phyloP scores from a whole-genome alignment of 2,797 vertebrate genomes.

The Corythornis leucogaster region DNA sequence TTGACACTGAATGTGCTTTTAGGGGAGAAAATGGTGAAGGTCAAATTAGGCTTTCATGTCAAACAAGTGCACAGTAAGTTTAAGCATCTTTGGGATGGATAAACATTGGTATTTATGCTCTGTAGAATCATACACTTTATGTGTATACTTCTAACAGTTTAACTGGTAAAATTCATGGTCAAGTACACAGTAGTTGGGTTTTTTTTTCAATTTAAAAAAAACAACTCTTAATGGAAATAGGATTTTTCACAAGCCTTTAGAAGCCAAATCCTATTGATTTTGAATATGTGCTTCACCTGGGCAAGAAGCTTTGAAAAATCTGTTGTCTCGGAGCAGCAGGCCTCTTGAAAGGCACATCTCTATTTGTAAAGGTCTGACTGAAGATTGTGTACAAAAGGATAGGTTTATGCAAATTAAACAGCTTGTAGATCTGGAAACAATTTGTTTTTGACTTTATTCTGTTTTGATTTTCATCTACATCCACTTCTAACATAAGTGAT shows the following conservation, averaged over 20 bases:
- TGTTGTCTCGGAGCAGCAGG: background rate
- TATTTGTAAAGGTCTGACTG: background rate
- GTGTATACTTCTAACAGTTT: fast-evolving
- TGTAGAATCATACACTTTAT: background rate
- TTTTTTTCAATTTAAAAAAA: background rate
- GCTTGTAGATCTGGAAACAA: background rate
- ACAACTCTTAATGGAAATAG: background rate
- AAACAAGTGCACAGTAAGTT: background rate
- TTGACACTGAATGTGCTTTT: fast-evolving
- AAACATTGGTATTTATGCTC: background rate
- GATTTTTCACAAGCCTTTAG: background rate
- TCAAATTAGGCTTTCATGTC: background rate
- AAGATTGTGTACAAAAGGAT: background rate
- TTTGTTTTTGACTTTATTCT: background rate
- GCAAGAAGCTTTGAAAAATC: background rate
- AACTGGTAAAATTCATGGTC: background rate
- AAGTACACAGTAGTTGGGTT: background rate
- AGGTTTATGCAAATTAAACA: background rate
- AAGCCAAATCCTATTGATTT: fast-evolving
- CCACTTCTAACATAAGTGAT: background rate
- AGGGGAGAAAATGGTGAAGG: background rate
- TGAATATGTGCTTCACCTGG: background rate
- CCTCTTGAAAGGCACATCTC: background rate
- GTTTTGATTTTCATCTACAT: background rate
- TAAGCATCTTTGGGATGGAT: background rate